Percentiles rank a stretch among this genome's conserved stretches.
Evolutionary conservation across 2,113 vertebrate species (phyloP).

Genomic region (Sphyrna mokarran): DNA sequence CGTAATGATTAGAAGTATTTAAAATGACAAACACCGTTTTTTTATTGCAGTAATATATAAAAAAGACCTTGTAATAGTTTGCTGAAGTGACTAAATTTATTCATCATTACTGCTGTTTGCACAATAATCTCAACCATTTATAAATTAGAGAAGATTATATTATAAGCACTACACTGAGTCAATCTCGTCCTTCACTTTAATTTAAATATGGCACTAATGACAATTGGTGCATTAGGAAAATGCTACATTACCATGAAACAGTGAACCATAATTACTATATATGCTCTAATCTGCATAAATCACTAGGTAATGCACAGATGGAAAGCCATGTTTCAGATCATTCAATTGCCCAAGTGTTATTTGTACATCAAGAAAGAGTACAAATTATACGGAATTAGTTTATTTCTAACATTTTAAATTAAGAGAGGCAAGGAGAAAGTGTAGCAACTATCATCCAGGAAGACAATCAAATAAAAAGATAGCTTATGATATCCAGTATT

Average conservation of each 20-base stretch:
- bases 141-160: neutral
- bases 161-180: neutral
- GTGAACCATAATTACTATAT: neutral
- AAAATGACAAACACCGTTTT: neutral
- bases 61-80: neutral
- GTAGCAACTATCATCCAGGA: slow-evolving; percentile 45
- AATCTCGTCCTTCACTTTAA: neutral
- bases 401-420: neutral
- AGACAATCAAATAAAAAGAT: slow-evolving; percentile 39
- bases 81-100: slow-evolving; percentile 27
- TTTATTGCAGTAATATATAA: neutral
- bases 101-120: neutral
- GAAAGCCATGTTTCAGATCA: neutral
- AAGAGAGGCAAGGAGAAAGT: slow-evolving; percentile 40
- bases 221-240: neutral
- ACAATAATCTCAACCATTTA: slow-evolving; percentile 9
- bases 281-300: neutral
- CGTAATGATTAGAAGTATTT: neutral
- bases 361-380: neutral
- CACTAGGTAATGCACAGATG: neutral
- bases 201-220: neutral
- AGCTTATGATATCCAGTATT: slow-evolving; percentile 49
- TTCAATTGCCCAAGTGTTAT: neutral
- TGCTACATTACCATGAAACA: neutral
- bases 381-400: slow-evolving; percentile 1